Evolutionary conservation across 2,797 vertebrate genomes (phyloP).

Genomic region (Antrozous pallidus): DNA sequence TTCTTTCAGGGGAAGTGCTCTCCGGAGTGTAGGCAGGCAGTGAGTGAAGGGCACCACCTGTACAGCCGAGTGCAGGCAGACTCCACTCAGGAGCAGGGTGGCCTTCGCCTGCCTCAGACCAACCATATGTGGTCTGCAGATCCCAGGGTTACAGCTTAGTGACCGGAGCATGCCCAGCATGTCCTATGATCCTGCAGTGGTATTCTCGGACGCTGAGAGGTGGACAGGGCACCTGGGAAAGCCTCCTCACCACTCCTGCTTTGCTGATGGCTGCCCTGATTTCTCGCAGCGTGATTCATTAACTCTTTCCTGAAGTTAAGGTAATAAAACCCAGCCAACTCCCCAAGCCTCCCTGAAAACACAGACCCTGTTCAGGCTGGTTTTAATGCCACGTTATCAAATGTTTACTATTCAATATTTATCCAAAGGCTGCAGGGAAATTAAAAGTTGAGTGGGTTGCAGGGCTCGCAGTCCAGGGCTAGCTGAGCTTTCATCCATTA

Average conservation of each 20-base stretch:
- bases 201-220: rapidly evolving
- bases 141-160: not conserved
- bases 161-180: rapidly evolving
- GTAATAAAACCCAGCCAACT: not conserved
- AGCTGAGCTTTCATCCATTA: not conserved
- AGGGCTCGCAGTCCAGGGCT: slow-evolving; percentile 21
- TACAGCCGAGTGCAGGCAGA: rapidly evolving
- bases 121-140: not conserved
- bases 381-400: slow-evolving; percentile 18
- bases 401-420: slow-evolving; percentile 56
- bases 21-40: not conserved
- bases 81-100: rapidly evolving
- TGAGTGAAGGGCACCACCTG: rapidly evolving
- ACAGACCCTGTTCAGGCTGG: not conserved
- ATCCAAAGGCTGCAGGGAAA: slow-evolving; percentile 43
- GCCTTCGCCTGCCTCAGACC: not conserved
- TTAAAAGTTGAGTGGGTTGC: not conserved
- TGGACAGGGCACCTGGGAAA: not conserved
- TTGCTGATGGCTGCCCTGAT: not conserved
- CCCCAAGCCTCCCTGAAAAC: not conserved
- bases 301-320: not conserved
- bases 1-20: too few species aligned
- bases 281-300: not conserved
- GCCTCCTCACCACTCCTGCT: not conserved
- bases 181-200: not conserved